Evolutionary conservation across 2,797 vertebrate species (phyloP), one percentile per base, ranked within the genome.

Genomic region (Ctenopoma kingsleyae): DNA sequence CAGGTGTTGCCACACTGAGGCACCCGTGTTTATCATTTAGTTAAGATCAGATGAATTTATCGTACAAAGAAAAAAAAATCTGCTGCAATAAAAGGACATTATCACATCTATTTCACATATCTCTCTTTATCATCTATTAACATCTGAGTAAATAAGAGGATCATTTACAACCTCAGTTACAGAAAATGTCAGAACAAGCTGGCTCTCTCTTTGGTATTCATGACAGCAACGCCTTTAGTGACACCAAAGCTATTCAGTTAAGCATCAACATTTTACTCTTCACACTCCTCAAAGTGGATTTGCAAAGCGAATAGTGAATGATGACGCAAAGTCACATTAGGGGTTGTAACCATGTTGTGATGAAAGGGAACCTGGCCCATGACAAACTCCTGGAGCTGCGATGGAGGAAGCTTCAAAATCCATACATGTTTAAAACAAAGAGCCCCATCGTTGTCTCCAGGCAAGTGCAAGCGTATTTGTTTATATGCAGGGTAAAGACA

Each of bases 271-370:
- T 55, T 55, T 72, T 48, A 59, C 59, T 59, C 38, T 43, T 44
- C 44, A 60, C 9, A 2, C 54, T 48, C 44, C 82, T 66, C 71
- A 69, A 17, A 12, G 58, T 13, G 59, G 67, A 69, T 68, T 65
- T 75, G 54, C 55, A 44, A 38, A 84, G 57, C 50, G 61, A 78
- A 75, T 47, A 62, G 35, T 56, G 49, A 86, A 75, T 71, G 74
- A 80, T 1, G 15, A 27, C 10, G 46, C 54, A 81, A 84, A 81
- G 76, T 76, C 75, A 82, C 62, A 67, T 72, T 49, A 63, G 51
- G 40, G 67, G 19, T 49, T 84, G 83, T 83, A 88, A 88, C 87
- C 62, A 83, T 71, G 64, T 63, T 72, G 77, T 61, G 80, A 78
- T 82, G 75, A 86, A 84, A 88, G 56, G 54, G 65, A 71, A 76